Evolutionary conservation across 2,113 vertebrate species (phyloP), one percentile per base, ranked within the genome.

Genomic region (Aepyceros melampus): DNA sequence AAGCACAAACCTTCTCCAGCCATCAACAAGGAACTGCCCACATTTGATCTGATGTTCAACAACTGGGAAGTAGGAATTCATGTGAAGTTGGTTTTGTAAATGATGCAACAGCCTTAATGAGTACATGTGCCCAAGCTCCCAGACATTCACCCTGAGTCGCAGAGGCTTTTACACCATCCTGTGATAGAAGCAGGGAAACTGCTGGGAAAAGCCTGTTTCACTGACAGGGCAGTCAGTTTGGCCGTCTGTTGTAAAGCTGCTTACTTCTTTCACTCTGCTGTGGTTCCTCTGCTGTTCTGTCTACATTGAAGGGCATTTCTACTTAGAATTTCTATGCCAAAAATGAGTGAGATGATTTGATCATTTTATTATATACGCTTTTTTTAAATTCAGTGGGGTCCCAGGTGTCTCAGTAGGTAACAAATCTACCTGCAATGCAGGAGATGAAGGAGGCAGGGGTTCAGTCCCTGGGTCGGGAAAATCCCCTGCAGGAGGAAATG

Each of bases 1-100:
- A 87, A 98, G 76, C 89, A 89, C 1, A 3, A 95, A 81, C 21
- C 49, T 96, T 95, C 17, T 71, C 55, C 19, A 40, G 51, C 23
- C 40, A 6, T 71, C 95, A 53, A 84, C n/a, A 93, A 96, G 87
- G 62, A 95, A 74, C 16, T 47, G 33, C 56, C 89, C 62, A 86
- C 40, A 89, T 74, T 88, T 7, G 31, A 53, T 55, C 33, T 89
- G 49, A 87, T 76, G 71, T 95, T 90, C 49, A 84, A 86, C n/a
- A 29, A 45, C 53, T 71, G 45, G 10, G 79, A 64, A 83, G 56
- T 7, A 84, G 92, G 53, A 81, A 93, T 81, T 96, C 53, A 33
- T 67, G 40, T 0, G 51, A 74, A 89, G 60, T 79, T 89, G n/a
- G 25, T 79, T 95, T 91, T 76, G 56, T 27, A 74, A 92, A 85